phyloP scores from a whole-genome alignment of 2,113 vertebrate genomes.

The Vombatus ursinus region DNA sequence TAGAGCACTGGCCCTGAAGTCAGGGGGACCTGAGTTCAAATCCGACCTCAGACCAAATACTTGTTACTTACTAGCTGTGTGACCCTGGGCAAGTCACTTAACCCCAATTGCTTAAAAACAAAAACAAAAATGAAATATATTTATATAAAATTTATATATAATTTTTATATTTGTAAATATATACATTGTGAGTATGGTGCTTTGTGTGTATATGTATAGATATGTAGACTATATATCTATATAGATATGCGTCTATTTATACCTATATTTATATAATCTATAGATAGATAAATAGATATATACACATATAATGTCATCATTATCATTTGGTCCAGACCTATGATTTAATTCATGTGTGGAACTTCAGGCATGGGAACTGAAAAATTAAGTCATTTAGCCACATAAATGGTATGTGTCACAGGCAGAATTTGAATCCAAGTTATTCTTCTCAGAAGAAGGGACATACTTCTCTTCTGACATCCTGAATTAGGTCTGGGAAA shows the following conservation, averaged over 20 bases:
- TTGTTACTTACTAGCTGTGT: too few species aligned
- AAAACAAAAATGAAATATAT: too few species aligned
- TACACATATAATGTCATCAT: too few species aligned
- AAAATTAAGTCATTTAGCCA: background rate
- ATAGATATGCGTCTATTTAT: background rate
- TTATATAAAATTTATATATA: background rate
- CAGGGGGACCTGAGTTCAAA: too few species aligned
- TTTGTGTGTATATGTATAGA: background rate
- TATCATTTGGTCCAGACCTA: background rate
- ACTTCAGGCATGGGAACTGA: background rate
- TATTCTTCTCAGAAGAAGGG: background rate
- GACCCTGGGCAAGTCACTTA: too few species aligned
- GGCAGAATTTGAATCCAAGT: background rate
- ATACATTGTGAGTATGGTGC: background rate
- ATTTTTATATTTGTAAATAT: background rate
- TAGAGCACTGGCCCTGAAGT: too few species aligned
- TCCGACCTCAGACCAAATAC: too few species aligned
- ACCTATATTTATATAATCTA: too few species aligned
- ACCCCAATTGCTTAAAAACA: too few species aligned
- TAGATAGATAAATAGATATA: too few species aligned
- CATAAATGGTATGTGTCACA: background rate
- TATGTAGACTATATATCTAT: background rate
- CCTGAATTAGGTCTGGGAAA: background rate
- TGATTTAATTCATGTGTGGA: background rate
- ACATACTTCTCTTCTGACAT: background rate